Base-by-base conservation (phyloP, 2,888 invertebrate species). In the Caenorhabditis japonica region DNA sequence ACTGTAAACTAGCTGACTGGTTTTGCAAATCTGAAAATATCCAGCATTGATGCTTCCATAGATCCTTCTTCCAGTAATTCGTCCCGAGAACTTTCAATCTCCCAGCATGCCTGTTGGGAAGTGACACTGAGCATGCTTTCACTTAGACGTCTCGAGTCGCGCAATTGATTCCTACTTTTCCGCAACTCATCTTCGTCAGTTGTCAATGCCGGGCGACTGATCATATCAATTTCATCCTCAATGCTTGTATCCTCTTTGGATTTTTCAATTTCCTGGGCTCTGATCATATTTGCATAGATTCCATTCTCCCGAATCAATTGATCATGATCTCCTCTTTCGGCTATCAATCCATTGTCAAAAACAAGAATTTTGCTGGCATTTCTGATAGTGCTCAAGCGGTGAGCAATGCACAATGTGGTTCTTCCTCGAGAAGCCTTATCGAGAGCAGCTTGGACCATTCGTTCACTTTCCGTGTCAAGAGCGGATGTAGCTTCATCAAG, bases 401-500 rank as follows among this genome's bases (percentile, higher is more conserved):
- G 88, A 19, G 89, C 89, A 30, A 89, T 86, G 2, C 89, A 86
- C 41, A 89, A 82, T 0, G 89, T 89, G 1, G 89, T 89, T 61
- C 89, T 79, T 17, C 89, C 79, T 49, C 75, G 41, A 1, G 53
- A 33, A 7, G 74, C 71, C 83, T 89, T 92, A 60, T 90, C 90
- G 10, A 90, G 82, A 12, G 90, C 94, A n/a, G 91, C 91, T 88
- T 94, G 94, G 0, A 95, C 94, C 88, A 93, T 92, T 2, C 92
- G 91, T 86, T 94, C 94, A 79, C 93, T 93, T 41, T 78, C 75
- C 0, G 88, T 82, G 66, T 88, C 88, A 15, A 88, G 76, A 4
- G 88, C 88, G 66, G 85, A 85, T 0, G 88, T 88, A 2, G 88
- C 88, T 64, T 88, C 88, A 74, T 88, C 88, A 52, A 88, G 77